A percentile compares a stretch with the other conserved stretches of the same genome.
These are phyloP conservation scores for Thryonomys swinderianus DNA, from an alignment of 2,113 vertebrate genomes.

Conservation along the genomic window DNA sequence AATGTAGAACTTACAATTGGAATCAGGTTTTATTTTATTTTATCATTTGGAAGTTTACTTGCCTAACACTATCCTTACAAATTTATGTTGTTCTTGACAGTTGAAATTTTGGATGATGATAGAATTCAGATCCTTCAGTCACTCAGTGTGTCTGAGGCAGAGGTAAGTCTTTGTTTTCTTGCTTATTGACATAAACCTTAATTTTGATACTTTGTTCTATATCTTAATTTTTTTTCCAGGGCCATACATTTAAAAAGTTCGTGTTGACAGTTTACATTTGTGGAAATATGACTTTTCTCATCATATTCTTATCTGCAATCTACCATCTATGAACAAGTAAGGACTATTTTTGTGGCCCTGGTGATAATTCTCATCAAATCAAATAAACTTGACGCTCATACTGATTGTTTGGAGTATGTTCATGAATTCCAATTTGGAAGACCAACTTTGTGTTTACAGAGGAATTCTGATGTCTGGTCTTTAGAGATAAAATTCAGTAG, in stretches of 20 bases:
- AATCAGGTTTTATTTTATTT: not conserved
- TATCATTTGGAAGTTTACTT: not conserved
- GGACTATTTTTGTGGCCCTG: not conserved
- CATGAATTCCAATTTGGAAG: conserved; percentile 5
- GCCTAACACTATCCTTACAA: not conserved
- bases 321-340: conserved; percentile 80
- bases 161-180: conserved; percentile 81
- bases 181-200: not conserved
- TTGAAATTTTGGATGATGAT: conserved; percentile 87
- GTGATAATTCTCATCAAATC: not conserved
- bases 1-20: not conserved
- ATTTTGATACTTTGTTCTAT: not conserved
- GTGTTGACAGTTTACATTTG: conserved; percentile 88
- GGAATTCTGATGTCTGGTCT: not conserved
- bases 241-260: conserved; percentile 87
- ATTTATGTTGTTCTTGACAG: conserved; percentile 76
- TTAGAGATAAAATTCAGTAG: not conserved
- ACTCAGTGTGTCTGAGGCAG: conserved; percentile 77
- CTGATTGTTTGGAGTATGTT: not conserved
- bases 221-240: conserved; percentile 84
- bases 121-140: conserved; percentile 89
- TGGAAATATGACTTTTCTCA: conserved; percentile 89
- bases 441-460: not conserved
- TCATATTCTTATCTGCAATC: conserved; percentile 87
- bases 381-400: not conserved